These are phyloP conservation scores for Elegia similella DNA, from an alignment of 2,888 invertebrate genomes.

Conservation along the genomic window DNA sequence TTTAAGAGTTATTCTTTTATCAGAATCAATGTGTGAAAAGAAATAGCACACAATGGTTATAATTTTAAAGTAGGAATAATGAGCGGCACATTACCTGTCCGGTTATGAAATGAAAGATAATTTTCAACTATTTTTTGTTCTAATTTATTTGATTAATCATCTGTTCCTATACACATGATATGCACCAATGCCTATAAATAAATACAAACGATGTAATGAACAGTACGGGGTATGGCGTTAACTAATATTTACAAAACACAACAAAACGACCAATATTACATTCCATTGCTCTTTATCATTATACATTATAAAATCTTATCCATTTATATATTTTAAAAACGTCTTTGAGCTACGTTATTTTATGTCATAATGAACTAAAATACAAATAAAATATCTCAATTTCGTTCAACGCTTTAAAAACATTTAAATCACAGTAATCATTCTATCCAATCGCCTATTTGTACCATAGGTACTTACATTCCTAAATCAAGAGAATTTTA, in stretches of 20 bases:
- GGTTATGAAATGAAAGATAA: slow-evolving; percentile 52
- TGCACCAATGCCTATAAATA: slow-evolving; percentile 82
- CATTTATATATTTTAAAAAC: slow-evolving; percentile 37
- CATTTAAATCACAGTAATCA: slow-evolving; percentile 66
- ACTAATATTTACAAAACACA: slow-evolving; percentile 55
- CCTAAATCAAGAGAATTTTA: slow-evolving; percentile 37
- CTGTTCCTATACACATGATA: slow-evolving; percentile 81
- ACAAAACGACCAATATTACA: slow-evolving; percentile 44
- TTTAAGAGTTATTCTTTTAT: no score
- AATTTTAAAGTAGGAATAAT: no score
- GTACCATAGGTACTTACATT: slow-evolving; percentile 37
- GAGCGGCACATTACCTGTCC: no score
- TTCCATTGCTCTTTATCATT: slow-evolving; percentile 57
- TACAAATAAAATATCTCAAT: slow-evolving; percentile 29
- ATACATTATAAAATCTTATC: slow-evolving; percentile 46
- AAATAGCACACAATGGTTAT: no score
- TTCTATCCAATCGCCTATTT: slow-evolving; percentile 38
- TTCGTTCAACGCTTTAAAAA: slow-evolving; percentile 46
- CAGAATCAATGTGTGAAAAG: no score
- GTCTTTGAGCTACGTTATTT: slow-evolving; percentile 52
- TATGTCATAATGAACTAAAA: slow-evolving; percentile 27
- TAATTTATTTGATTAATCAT: slow-evolving; percentile 81
- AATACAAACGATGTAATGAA: slow-evolving; percentile 70
- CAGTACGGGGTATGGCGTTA: slow-evolving; percentile 59
- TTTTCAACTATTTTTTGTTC: slow-evolving; percentile 67